These are phyloP conservation scores for Gandaritis pyraliata DNA, from an alignment of 2,888 invertebrate species.

Conservation along the genomic window DNA sequence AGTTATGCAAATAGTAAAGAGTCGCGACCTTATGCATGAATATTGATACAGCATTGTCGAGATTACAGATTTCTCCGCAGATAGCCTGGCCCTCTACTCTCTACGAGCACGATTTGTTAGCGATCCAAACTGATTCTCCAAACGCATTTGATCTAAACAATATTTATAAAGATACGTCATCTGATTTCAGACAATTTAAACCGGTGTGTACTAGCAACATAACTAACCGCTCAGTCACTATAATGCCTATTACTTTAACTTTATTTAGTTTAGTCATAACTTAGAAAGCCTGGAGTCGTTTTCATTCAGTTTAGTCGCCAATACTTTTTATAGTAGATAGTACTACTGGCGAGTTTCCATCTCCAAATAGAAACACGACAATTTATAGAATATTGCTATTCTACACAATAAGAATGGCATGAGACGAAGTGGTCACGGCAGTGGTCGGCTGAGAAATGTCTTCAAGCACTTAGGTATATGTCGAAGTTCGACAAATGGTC, in stretches of 20 bases:
- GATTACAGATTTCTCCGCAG: slow-evolving; percentile 75
- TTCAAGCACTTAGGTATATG: slow-evolving; percentile 70
- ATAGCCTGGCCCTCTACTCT: slow-evolving; percentile 73
- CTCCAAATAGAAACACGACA: slow-evolving; percentile 44
- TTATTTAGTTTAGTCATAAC: too few species aligned
- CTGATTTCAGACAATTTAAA: slow-evolving; percentile 47
- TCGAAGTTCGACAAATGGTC: slow-evolving; percentile 80
- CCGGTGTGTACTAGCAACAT: background rate
- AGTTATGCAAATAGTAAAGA: slow-evolving; percentile 80
- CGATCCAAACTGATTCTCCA: slow-evolving; percentile 74
- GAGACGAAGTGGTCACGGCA: slow-evolving; percentile 69
- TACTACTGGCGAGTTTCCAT: background rate
- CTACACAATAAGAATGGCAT: slow-evolving; percentile 65
- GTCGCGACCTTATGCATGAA: slow-evolving; percentile 83
- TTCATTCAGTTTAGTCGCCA: too few species aligned
- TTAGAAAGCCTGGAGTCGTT: too few species aligned
- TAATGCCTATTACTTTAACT: too few species aligned
- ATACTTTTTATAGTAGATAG: too few species aligned
- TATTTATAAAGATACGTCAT: slow-evolving; percentile 45
- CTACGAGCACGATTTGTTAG: slow-evolving; percentile 73
- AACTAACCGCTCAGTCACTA: background rate
- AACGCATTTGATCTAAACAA: slow-evolving; percentile 60
- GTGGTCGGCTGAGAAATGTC: slow-evolving; percentile 75
- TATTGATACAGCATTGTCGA: slow-evolving; percentile 82
- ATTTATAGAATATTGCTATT: slow-evolving; percentile 54